These are phyloP conservation scores for Trichonephila inaurata DNA, from an alignment of 1,140 invertebrate genomes.

Conservation along the genomic window DNA sequence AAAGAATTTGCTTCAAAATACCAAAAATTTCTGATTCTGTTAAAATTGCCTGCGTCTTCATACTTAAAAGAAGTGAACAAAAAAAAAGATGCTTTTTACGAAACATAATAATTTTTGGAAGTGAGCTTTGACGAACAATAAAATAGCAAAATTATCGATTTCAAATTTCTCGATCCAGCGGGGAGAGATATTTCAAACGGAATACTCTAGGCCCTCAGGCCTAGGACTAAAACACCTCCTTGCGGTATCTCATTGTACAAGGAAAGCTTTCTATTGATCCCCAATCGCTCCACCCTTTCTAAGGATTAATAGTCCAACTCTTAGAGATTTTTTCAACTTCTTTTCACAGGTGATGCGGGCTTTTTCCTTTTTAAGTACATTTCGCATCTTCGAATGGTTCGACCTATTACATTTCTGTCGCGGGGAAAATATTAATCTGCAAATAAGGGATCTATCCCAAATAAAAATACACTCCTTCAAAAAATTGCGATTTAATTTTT, in stretches of 20 bases:
- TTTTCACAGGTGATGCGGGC: constrained; percentile 29
- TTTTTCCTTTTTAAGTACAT: constrained; percentile 44
- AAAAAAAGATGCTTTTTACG: constrained; percentile 16
- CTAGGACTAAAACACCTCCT: constrained; percentile 19
- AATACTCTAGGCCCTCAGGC: constrained; percentile 38
- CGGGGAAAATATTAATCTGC: constrained; percentile 32
- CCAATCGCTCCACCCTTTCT: constrained; percentile 5
- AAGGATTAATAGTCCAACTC: constrained; percentile 55
- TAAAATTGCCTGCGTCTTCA: neutral
- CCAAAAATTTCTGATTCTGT: neutral
- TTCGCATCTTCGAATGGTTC: constrained; percentile 24
- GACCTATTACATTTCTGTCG: constrained; percentile 39
- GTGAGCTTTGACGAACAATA: constrained; percentile 52
- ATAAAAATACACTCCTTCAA: neutral
- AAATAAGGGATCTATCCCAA: constrained; percentile 16
- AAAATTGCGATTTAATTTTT: no score
- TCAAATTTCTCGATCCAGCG: constrained; percentile 24
- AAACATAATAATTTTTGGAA: constrained; percentile 57
- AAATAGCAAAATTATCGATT: constrained; percentile 61
- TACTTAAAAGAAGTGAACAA: neutral
- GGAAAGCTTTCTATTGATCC: constrained; percentile 51
- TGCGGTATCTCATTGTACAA: constrained; percentile 47
- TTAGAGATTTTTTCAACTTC: constrained; percentile 51
- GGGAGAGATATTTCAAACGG: constrained; percentile 41
- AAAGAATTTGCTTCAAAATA: neutral